Base-by-base conservation (phyloP, 2,888 invertebrate genomes). In the Pachliopta kotzebuea region DNA sequence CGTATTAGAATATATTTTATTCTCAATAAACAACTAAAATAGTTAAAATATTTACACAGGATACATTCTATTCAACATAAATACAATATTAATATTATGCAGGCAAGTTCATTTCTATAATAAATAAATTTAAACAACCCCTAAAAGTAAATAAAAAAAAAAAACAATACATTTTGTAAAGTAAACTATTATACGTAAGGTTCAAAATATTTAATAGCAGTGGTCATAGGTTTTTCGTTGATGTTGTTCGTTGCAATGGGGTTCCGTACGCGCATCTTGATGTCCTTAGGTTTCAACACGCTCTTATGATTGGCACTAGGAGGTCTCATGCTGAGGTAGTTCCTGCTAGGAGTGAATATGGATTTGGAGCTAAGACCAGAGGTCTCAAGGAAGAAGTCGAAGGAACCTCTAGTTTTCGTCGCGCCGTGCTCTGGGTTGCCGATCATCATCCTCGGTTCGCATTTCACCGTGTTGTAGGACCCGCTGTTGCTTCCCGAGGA, bases 311-410 rank as follows among this genome's bases (percentile, higher is more conserved):
- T 96, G 70, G 86, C 90, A 79, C 94, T 95, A 60, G 95, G 92
- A 63, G 95, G 92, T 71, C 95, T 81, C 72, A 87, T 70, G 54
- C 85, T 85, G 21, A 87, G 69, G 68, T 84, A 86, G 69, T 78
- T 78, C 71, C 84, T 89, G 70, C 71, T 85, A 37, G 88, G 85
- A 14, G 95, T 94, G 73, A 95, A 90, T 75, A 96, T 95, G 55
- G 96, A 95, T 85, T 96, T 96, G 70, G 95, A 95, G 84, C 96
- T 96, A 67, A 96, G 92, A 62, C 96, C 96, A 61, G 96, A 96
- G 23, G 95, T 94, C 82, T 96, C 96, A 60, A 96, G 86, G 79
- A 96, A 96, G 79, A 95, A 94, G 83, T 96, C 96, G 75, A 96
- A 96, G 23, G 93, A 83, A 45, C 90, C 87, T 80, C 78, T 93